Evolutionary conservation across 2,888 invertebrate species (phyloP).

Genomic region (Sarcophaga caerulescens): DNA sequence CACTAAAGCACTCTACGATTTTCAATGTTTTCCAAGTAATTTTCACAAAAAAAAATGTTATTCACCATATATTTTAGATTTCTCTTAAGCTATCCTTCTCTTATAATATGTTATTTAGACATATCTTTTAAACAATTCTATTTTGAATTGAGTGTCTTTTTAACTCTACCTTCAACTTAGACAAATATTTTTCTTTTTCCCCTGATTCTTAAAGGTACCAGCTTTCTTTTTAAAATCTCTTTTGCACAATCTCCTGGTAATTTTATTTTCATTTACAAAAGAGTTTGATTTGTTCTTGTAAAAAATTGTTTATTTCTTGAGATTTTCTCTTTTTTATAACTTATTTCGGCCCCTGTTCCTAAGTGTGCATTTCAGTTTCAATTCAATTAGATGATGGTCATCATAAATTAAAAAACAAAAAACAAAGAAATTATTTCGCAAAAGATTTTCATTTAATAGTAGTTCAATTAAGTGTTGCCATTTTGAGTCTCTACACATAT

Average conservation of each 20-base stretch:
- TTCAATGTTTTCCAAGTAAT: neutral
- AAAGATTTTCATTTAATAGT: slow-evolving; percentile 36
- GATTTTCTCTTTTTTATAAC: neutral
- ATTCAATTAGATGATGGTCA: neutral
- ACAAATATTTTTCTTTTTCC: no score
- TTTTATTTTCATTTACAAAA: no score
- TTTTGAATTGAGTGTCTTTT: no score
- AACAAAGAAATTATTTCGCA: neutral
- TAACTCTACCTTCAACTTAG: no score
- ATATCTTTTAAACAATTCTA: no score
- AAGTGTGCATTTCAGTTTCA: neutral
- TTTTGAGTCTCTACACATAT: neutral
- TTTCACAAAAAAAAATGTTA: neutral
- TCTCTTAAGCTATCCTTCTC: no score
- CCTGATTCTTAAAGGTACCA: no score
- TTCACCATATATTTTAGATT: no score
- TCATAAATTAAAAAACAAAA: slow-evolving; percentile 5
- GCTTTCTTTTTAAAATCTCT: no score
- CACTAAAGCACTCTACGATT: neutral
- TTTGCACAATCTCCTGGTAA: no score
- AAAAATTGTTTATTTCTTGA: neutral
- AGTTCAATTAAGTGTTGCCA: slow-evolving; percentile 49
- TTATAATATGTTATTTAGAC: no score
- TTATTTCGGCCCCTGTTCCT: neutral
- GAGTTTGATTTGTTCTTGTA: neutral